Conservation (phyloP, 1,140 invertebrate genomes). For the Acarapis woodi region DNA sequence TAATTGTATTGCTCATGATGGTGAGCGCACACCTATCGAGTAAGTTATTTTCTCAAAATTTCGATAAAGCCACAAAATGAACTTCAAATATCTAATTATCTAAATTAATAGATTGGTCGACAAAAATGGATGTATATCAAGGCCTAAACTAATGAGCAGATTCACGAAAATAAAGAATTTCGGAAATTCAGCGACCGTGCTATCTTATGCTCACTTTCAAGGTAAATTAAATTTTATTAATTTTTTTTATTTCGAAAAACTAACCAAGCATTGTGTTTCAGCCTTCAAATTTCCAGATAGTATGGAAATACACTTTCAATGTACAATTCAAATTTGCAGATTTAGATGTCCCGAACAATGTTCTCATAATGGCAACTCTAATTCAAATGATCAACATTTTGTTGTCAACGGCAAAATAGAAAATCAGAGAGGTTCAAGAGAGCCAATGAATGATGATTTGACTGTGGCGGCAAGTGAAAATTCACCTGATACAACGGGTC, state of each 20-base stretch:
- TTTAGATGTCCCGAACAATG: constrained; percentile 15
- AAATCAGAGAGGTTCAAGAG: constrained; percentile 4
- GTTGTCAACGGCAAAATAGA: too few relatives aligned
- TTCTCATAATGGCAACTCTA: constrained; percentile 3
- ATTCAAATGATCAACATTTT: not conserved
- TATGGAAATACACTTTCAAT: constrained; percentile 16
- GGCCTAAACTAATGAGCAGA: constrained; percentile 66
- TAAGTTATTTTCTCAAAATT: too few relatives aligned
- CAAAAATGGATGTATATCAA: constrained; percentile 59
- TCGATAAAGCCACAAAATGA: too few relatives aligned
- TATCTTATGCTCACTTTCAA: constrained; percentile 70
- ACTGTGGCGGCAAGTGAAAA: constrained; percentile 6
- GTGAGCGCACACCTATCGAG: constrained; percentile 68
- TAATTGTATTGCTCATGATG: constrained; percentile 77
- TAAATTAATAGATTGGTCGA: too few relatives aligned
- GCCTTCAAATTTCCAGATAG: constrained; percentile 14
- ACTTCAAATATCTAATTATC: too few relatives aligned
- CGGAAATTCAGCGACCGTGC: constrained; percentile 63
- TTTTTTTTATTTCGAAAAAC: constrained; percentile 13
- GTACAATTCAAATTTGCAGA: constrained; percentile 16
- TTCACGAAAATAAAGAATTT: constrained; percentile 92
- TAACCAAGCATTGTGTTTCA: constrained; percentile 13
- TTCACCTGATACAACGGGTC: not conserved
- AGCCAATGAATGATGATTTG: constrained; percentile 6
- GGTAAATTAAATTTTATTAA: constrained; percentile 16